phyloP scores from a whole-genome alignment of 2,113 vertebrate genomes.

The Peromyscus polionotus region DNA sequence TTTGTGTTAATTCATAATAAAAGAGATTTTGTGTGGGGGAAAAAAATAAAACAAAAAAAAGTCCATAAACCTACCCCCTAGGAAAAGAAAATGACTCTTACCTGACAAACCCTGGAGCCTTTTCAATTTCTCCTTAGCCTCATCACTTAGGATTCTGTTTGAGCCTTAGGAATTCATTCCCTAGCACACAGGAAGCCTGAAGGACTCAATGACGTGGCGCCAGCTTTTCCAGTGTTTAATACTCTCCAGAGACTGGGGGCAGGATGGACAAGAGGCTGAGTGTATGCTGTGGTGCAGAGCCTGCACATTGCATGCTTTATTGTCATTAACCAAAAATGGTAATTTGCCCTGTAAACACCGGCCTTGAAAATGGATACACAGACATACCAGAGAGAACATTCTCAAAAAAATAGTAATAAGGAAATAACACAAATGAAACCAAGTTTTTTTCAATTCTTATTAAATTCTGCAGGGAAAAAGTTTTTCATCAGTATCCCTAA shows the following conservation, averaged over 20 bases:
- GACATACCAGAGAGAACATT: neutral
- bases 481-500: neutral
- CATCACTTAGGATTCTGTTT: constrained; percentile 37
- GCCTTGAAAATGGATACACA: constrained; percentile 42
- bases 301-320: neutral
- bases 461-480: neutral
- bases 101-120: constrained; percentile 53
- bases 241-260: neutral
- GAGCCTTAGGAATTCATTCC: constrained; percentile 19
- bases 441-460: constrained; percentile 19
- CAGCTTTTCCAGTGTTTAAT: constrained; percentile 24
- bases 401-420: neutral
- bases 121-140: constrained; percentile 65
- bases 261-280: neutral
- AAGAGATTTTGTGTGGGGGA: neutral
- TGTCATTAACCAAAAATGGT: constrained; percentile 41
- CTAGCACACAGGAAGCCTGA: constrained; percentile 19
- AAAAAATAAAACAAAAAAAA: neutral
- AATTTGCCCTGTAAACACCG: constrained; percentile 35
- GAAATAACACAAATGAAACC: constrained; percentile 30
- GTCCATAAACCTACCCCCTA: neutral
- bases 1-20: neutral
- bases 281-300: neutral
- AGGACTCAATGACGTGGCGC: neutral
- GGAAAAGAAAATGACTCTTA: constrained; percentile 35